Evolutionary conservation across 2,888 invertebrate species (phyloP), one percentile per base, ranked within the genome.

Genomic region (Danaus chrysippus): DNA sequence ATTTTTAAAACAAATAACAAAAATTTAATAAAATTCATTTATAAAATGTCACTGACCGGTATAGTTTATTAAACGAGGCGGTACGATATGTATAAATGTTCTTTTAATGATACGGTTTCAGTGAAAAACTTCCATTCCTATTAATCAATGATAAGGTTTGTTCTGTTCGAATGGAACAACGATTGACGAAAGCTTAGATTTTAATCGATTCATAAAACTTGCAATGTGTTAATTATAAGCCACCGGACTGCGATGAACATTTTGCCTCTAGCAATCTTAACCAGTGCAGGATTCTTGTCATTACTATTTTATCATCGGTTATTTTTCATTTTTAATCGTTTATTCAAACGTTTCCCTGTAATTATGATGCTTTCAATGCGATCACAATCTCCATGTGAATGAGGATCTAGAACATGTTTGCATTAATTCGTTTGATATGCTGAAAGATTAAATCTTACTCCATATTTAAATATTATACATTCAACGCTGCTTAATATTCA

Each of bases 131-230:
- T 88, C 87, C 85, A 88, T 87, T 81, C 86, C 83, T 79, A 90
- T 91, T 84, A 86, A 89, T 91, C 89, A 90, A 78, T 77, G 88
- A 89, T 89, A 90, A 86, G 81, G 72, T 75, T 89, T 89, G 87
- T 75, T 71, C 68, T 72, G 81, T 79, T 79, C 76, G 84, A 84
- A 84, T 82, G 86, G 86, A 86, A 86, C 87, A 83, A 84, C 83
- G 84, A 91, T 90, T 89, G 91, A 91, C 86, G 88, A 91, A 91
- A 91, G 91, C 90, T 90, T 89, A 90, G 91, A 91, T 91, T 79
- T 82, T 88, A 91, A 91, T 91, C 91, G 87, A 86, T 88, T 90
- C 87, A 90, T 89, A 90, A 90, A 86, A 88, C 86, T 87, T 82
- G 86, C 84, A 84, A 85, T 83, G 91, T 90, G 91, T 91, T 91